Evolutionary conservation across 2,888 invertebrate species (phyloP), one percentile per base, ranked within the genome.

Genomic region (Oxyscelio sp.): DNA sequence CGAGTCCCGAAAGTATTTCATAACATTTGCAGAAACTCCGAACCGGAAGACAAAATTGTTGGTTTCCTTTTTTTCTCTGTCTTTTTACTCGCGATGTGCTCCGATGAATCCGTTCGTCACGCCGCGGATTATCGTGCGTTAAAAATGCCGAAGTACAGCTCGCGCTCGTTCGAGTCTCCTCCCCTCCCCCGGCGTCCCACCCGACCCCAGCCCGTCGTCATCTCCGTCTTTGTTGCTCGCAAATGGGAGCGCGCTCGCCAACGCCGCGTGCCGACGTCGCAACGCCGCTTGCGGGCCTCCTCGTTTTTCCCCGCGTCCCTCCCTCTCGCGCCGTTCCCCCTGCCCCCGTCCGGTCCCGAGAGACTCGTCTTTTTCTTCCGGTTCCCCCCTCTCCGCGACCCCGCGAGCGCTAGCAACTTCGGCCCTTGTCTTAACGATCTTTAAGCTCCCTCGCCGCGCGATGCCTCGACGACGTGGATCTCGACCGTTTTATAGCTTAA

Each of bases 241-340:
- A 61, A 59, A 59, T 22, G 71, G 50, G 59, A 61, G 45, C 48
- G 71, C 27, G 40, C 61, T 58, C 61, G 61, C 63, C 63, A 74
- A 56, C 45, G 48, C 56, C 48, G 75, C 75, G 61, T 63, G 75
- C 75, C 65, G 54, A 61, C 73, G 61, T 73, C 54, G 61, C 61
- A 54, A 54, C 74, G 74, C 48, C 54, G 74, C 54, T 54, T 15
- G 19, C 38, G 50, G n/a, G n/a, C n/a, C n/a, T n/a, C n/a, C n/a
- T n/a, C n/a, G n/a, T n/a, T n/a, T n/a, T n/a, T n/a, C n/a, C n/a
- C n/a, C n/a, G n/a, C n/a, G n/a, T n/a, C n/a, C n/a, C n/a, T n/a
- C n/a, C n/a, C n/a, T n/a, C n/a, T n/a, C n/a, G n/a, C n/a, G n/a
- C n/a, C n/a, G n/a, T n/a, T 43, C 21, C 70, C 15, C 24, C 48